Percentiles rank a stretch among this genome's conserved stretches.
phyloP scores from a whole-genome alignment of 1,140 invertebrate genomes.

The Cylas formicarius region DNA sequence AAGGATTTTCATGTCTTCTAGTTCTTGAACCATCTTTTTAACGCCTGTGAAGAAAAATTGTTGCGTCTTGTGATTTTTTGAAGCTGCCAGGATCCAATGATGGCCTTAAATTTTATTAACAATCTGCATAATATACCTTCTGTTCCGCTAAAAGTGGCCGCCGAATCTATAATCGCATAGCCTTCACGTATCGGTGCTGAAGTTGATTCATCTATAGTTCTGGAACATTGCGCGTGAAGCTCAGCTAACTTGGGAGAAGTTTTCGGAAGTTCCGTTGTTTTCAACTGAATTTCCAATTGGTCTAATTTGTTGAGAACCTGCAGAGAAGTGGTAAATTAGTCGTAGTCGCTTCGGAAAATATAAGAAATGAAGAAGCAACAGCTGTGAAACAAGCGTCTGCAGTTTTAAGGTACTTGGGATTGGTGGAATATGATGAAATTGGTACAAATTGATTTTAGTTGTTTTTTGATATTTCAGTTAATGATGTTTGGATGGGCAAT shows the following conservation, averaged over 20 bases:
- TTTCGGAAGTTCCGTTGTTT: conserved; percentile 55
- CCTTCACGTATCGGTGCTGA: conserved; percentile 61
- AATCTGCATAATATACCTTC: too few relatives aligned
- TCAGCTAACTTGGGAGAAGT: conserved; percentile 58
- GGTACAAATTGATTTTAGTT: too few relatives aligned
- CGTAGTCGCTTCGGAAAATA: too few relatives aligned
- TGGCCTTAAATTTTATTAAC: too few relatives aligned
- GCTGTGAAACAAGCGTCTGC: too few relatives aligned
- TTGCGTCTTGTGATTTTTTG: too few relatives aligned
- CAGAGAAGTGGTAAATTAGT: conserved; percentile 19
- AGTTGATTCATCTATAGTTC: conserved; percentile 59
- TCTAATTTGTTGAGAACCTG: conserved; percentile 68
- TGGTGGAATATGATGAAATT: too few relatives aligned
- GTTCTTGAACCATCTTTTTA: conserved; percentile 58
- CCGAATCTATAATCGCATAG: conserved; percentile 63
- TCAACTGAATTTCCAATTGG: conserved; percentile 69
- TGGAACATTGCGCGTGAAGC: conserved; percentile 56
- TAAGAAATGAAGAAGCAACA: too few relatives aligned
- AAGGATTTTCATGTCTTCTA: conserved; percentile 65
- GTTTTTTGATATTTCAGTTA: too few relatives aligned
- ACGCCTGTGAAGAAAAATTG: conserved; percentile 35
- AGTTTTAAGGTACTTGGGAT: too few relatives aligned
- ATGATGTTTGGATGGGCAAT: too few relatives aligned
- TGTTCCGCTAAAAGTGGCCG: conserved; percentile 41
- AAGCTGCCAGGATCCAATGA: too few relatives aligned